Conservation (phyloP, 1,140 invertebrate species). For the Plectrocnemia conspersa region DNA sequence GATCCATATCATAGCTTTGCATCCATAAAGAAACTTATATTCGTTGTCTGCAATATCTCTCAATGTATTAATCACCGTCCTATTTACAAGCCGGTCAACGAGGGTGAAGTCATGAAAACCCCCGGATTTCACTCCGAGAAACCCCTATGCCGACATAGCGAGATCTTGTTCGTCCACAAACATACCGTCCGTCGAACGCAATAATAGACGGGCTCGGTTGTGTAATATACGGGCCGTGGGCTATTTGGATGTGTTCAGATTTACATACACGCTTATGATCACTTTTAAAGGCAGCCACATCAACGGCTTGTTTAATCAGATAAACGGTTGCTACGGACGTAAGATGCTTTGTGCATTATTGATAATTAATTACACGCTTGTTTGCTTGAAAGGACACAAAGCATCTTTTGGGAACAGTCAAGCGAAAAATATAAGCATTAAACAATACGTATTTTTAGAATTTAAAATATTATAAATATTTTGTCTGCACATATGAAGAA, state of each 20-base stretch:
- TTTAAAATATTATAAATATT: no score
- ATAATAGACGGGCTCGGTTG: constrained; percentile 17
- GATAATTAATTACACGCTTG: background rate
- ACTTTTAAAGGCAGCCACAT: background rate
- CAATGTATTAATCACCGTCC: background rate
- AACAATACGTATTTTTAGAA: no score
- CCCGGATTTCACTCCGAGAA: background rate
- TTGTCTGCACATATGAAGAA: no score
- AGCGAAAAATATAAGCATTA: background rate
- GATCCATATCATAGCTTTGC: background rate
- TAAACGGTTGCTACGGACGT: background rate
- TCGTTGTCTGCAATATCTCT: background rate
- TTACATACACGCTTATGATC: constrained; percentile 8
- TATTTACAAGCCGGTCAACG: background rate
- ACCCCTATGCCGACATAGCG: background rate
- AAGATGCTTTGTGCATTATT: background rate
- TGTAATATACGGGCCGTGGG: constrained; percentile 22
- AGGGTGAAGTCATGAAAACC: background rate
- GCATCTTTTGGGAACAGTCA: background rate
- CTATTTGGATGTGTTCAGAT: constrained; percentile 15
- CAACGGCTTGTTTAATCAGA: background rate
- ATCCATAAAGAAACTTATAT: background rate
- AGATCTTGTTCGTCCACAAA: constrained; percentile 17
- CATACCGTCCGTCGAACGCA: constrained; percentile 11
- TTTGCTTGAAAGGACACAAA: background rate